Conservation (phyloP, 2,888 invertebrate species). For the Cyclophora albipunctata region DNA sequence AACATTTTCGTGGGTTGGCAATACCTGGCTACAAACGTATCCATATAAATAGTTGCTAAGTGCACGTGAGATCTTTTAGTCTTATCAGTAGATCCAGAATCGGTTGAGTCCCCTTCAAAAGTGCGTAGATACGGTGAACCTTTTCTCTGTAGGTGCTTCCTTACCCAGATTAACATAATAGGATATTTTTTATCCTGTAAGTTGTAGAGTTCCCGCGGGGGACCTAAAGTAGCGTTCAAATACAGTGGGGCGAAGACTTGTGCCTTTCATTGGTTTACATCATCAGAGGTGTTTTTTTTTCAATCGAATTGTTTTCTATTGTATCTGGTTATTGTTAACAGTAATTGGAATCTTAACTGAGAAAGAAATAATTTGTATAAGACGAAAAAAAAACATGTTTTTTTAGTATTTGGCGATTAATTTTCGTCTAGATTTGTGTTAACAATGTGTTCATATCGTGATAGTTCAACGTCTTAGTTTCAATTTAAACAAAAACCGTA, state of each 20-base stretch:
- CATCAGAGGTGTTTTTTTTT: conserved; percentile 16
- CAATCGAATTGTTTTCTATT: conserved; percentile 1
- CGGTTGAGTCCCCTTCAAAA: conserved; percentile 31
- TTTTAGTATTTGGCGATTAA: no score
- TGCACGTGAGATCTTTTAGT: conserved; percentile 1
- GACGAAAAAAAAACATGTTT: no score
- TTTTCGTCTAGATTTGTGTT: background rate
- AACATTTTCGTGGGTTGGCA: no score
- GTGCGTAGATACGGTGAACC: conserved; percentile 32
- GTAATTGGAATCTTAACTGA: background rate
- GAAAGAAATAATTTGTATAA: no score
- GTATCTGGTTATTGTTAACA: background rate
- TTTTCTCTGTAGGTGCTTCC: conserved; percentile 34
- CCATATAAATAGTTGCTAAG: no score
- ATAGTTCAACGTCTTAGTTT: no score
- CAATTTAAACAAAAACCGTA: no score
- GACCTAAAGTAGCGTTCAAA: conserved; percentile 36
- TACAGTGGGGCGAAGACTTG: conserved; percentile 29
- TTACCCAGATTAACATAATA: conserved; percentile 43
- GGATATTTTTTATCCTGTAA: conserved; percentile 45
- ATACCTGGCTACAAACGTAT: no score
- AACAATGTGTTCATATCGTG: no score
- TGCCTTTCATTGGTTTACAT: conserved; percentile 28
- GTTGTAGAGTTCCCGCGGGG: conserved; percentile 41
- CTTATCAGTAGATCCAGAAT: conserved; percentile 31